Conservation (phyloP, 2,113 vertebrate genomes). For the Mesitornis unicolor region DNA sequence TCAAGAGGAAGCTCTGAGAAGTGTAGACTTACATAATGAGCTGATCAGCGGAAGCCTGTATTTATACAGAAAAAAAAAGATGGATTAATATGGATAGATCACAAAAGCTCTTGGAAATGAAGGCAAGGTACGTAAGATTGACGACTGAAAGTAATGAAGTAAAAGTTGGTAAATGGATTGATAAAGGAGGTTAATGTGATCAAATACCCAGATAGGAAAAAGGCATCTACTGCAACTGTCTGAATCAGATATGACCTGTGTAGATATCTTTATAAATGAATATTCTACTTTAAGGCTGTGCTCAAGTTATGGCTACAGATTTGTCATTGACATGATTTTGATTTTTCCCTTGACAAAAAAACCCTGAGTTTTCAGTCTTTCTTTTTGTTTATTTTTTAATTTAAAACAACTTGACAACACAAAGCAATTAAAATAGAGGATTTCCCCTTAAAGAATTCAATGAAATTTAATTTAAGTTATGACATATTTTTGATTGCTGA, state of each 20-base stretch:
- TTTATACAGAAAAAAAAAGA: not conserved
- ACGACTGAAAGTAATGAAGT: not conserved
- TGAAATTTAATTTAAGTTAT: not conserved
- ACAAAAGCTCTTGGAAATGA: not conserved
- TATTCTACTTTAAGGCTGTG: not conserved
- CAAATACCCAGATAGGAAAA: not conserved
- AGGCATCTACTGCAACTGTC: accelerated
- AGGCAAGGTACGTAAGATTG: not conserved
- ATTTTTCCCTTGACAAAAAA: not conserved
- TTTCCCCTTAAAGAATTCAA: not conserved
- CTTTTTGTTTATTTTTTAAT: not conserved
- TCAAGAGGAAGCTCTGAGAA: not conserved
- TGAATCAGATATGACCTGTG: not conserved
- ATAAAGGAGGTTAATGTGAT: not conserved
- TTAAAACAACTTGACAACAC: not conserved
- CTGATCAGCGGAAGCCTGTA: not conserved
- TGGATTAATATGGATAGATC: not conserved
- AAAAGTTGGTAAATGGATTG: not conserved
- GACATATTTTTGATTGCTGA: not conserved
- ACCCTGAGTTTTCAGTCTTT: not conserved
- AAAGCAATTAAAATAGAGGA: not conserved
- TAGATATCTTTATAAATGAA: not conserved
- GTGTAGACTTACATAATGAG: not conserved
- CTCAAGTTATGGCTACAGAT: not conserved
- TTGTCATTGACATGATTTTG: not conserved